A percentile compares a stretch with the other conserved stretches of the same genome.
phyloP scores from a whole-genome alignment of 1,140 invertebrate genomes.

The Drosophila neocordata region DNA sequence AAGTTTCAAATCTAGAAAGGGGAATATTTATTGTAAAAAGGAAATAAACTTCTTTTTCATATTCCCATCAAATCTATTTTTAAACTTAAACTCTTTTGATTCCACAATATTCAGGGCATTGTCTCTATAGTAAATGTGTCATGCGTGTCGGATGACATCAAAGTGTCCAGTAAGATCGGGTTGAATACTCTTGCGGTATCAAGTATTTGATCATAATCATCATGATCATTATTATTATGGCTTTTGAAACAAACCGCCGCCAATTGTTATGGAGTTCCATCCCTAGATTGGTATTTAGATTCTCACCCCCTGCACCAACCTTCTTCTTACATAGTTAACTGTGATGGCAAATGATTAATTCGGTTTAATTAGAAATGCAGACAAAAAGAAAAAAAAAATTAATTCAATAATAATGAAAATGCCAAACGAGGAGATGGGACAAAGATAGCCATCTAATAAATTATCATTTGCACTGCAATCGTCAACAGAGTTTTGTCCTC shows the following conservation, averaged over 20 bases:
- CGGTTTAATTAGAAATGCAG: constrained; percentile 81
- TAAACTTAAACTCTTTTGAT: not conserved
- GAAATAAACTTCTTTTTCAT: too few relatives aligned
- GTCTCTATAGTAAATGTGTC: constrained; percentile 46
- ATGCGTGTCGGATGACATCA: constrained; percentile 71
- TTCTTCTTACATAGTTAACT: constrained; percentile 73
- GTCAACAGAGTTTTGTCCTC: constrained; percentile 58
- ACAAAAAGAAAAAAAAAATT: constrained; percentile 79
- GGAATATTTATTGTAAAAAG: too few relatives aligned
- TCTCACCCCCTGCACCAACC: constrained; percentile 51
- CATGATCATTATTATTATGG: constrained; percentile 47
- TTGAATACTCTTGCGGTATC: constrained; percentile 41
- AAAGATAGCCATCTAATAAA: constrained; percentile 78
- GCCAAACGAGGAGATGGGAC: constrained; percentile 35
- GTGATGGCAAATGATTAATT: constrained; percentile 72
- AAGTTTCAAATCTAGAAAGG: too few relatives aligned
- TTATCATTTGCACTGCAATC: constrained; percentile 80
- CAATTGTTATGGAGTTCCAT: constrained; percentile 29
- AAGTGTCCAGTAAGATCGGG: constrained; percentile 32
- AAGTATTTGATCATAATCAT: constrained; percentile 69
- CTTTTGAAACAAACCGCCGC: constrained; percentile 63
- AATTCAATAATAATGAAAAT: constrained; percentile 74
- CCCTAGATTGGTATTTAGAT: constrained; percentile 5
- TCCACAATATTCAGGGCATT: constrained; percentile 23
- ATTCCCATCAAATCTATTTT: not conserved